These are phyloP conservation scores for Eristalis pertinax DNA, from an alignment of 2,888 invertebrate genomes.

Conservation along the genomic window DNA sequence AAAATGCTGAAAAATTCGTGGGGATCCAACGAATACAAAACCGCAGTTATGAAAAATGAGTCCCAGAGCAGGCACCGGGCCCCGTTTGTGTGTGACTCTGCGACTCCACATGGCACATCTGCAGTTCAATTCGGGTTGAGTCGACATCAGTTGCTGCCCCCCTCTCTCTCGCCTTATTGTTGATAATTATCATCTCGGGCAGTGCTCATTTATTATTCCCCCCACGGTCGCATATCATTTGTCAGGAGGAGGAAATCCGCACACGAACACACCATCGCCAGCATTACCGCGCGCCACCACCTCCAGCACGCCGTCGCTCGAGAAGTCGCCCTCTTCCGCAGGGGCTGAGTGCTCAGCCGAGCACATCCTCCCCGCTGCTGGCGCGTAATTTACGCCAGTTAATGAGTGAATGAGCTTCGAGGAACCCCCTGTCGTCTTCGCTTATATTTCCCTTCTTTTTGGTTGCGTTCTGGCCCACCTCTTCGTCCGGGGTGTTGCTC, in stretches of 20 bases:
- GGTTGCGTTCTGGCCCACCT: conserved; percentile 2
- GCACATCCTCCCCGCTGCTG: conserved; percentile 16
- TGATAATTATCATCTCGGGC: conserved; percentile 71
- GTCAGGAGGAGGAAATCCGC: conserved; percentile 71
- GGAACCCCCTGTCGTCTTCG: conserved; percentile 12
- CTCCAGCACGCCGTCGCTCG: neutral
- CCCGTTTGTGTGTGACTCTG: neutral
- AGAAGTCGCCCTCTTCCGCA: conserved; percentile 16
- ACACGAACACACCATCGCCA: conserved; percentile 43
- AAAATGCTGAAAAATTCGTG: neutral
- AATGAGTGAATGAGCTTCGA: conserved; percentile 71
- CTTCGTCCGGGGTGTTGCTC: conserved; percentile 17
- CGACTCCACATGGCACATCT: conserved; percentile 63
- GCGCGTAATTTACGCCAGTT: conserved; percentile 71
- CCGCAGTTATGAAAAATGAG: conserved; percentile 71
- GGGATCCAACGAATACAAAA: conserved; percentile 30
- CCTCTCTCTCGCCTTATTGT: neutral
- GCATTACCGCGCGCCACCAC: neutral
- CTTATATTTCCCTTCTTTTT: neutral
- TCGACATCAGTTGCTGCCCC: conserved; percentile 16
- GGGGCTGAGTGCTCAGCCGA: neutral
- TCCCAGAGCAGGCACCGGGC: neutral
- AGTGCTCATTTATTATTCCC: conserved; percentile 69
- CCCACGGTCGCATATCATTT: conserved; percentile 69
- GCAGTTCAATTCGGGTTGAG: conserved; percentile 50